Percentiles rank a stretch among this genome's conserved stretches.
Evolutionary conservation across 2,888 invertebrate genomes (phyloP).

Genomic region (Sphaeridia pumilis): DNA sequence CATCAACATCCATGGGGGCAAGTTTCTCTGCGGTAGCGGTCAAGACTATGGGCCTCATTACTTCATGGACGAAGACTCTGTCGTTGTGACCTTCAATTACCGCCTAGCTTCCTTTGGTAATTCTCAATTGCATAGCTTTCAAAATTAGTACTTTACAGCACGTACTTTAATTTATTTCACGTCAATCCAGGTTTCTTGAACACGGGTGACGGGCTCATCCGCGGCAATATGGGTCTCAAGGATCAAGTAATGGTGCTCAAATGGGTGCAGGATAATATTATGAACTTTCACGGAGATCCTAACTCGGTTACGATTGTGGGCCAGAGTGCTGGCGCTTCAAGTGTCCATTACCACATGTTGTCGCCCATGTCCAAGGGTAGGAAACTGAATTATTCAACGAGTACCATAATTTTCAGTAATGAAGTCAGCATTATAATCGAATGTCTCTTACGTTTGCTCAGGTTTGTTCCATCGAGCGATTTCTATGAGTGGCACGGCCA

Average conservation of each 20-base stretch:
- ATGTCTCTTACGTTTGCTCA: background rate
- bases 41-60: slow-evolving; percentile 13
- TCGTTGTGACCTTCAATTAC: slow-evolving; percentile 10
- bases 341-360: slow-evolving; percentile 13
- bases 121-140: no score
- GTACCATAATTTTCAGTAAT: background rate
- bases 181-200: slow-evolving; percentile 2
- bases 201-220: slow-evolving; percentile 7
- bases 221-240: slow-evolving; percentile 10
- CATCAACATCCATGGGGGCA: slow-evolving; percentile 9
- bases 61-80: slow-evolving; percentile 10
- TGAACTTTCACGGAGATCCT: background rate
- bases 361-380: slow-evolving; percentile 7
- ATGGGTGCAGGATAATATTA: slow-evolving; percentile 7
- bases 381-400: background rate
- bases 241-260: slow-evolving; percentile 7
- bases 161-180: no score
- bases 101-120: slow-evolving; percentile 7
- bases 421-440: background rate
- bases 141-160: no score
- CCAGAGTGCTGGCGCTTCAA: slow-evolving; percentile 7
- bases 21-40: slow-evolving; percentile 9
- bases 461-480: slow-evolving; percentile 28
- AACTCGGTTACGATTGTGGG: background rate
- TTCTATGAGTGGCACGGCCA: slow-evolving; percentile 24